Evolutionary conservation across 2,888 invertebrate genomes (phyloP).

Genomic region (Aspidiotus destructor): DNA sequence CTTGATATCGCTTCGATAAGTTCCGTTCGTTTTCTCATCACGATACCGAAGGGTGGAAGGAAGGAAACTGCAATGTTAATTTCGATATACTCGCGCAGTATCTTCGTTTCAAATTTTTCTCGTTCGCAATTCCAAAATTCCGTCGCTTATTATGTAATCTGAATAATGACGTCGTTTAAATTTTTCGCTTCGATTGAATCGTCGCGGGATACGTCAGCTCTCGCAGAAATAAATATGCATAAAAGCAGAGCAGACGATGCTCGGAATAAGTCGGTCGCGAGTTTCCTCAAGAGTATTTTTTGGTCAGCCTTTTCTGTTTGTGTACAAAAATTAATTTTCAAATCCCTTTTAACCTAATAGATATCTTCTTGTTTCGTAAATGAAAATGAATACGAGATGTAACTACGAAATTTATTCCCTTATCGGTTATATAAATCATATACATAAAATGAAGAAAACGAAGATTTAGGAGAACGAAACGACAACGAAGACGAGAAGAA

Average conservation of each 20-base stretch:
- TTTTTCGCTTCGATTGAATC: too few species aligned
- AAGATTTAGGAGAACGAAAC: neutral
- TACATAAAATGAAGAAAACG: neutral
- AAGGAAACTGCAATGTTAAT: constrained; percentile 2
- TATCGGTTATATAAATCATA: constrained; percentile 2
- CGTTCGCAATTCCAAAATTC: too few species aligned
- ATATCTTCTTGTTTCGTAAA: neutral
- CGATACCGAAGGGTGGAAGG: neutral
- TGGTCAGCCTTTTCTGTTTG: neutral
- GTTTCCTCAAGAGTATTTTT: too few species aligned
- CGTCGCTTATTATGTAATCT: too few species aligned
- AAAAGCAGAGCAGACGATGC: too few species aligned
- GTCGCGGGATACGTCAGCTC: too few species aligned
- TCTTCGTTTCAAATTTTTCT: neutral
- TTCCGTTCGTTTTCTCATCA: constrained; percentile 11
- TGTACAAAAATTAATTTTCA: neutral
- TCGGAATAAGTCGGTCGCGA: too few species aligned
- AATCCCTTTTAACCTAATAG: constrained; percentile 1
- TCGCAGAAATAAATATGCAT: too few species aligned
- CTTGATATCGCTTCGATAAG: constrained; percentile 14
- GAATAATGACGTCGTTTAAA: too few species aligned
- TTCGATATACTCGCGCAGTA: neutral
- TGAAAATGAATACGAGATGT: constrained; percentile 2
- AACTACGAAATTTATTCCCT: constrained; percentile 1
- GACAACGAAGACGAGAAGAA: neutral